A percentile compares a stretch with the other conserved stretches of the same genome.
phyloP scores from a whole-genome alignment of 2,797 vertebrate genomes.

The Siniperca undulata region DNA sequence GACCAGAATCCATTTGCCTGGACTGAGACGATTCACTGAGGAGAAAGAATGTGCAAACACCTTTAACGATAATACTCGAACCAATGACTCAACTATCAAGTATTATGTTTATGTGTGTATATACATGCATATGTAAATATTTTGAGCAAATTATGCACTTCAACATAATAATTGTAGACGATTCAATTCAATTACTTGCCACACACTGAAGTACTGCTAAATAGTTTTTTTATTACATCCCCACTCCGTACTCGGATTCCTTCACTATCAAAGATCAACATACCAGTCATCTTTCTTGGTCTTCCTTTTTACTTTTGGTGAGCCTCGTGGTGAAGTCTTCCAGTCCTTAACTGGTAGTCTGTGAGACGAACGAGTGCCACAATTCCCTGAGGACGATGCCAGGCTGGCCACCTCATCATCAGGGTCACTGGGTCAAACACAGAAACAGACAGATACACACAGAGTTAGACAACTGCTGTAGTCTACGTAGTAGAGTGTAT shows the following conservation, averaged over 20 bases:
- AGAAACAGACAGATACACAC: conserved; percentile 4
- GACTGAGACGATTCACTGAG: conserved; percentile 88
- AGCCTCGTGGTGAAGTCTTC: conserved; percentile 93
- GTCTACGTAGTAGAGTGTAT: background rate
- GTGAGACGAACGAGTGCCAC: conserved; percentile 89
- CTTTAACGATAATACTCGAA: rapidly evolving
- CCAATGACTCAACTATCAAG: background rate
- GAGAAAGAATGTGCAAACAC: conserved; percentile 46
- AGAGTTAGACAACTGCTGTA: background rate
- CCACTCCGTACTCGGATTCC: background rate
- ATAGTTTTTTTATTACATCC: background rate
- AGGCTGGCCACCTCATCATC: conserved; percentile 95
- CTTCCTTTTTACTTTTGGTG: conserved; percentile 94
- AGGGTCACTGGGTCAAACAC: conserved; percentile 88
- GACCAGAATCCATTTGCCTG: conserved; percentile 86
- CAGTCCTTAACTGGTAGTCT: conserved; percentile 94
- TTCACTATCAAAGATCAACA: conserved; percentile 11
- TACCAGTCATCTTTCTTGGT: conserved; percentile 93
- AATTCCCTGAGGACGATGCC: conserved; percentile 91
- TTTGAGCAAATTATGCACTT: background rate
- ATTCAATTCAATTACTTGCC: background rate
- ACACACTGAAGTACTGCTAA: background rate
- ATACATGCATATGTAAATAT: background rate
- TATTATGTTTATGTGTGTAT: background rate
- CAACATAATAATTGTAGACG: background rate